phyloP scores from a whole-genome alignment of 2,797 vertebrate genomes.

The Rhabdophis nuchalis region DNA sequence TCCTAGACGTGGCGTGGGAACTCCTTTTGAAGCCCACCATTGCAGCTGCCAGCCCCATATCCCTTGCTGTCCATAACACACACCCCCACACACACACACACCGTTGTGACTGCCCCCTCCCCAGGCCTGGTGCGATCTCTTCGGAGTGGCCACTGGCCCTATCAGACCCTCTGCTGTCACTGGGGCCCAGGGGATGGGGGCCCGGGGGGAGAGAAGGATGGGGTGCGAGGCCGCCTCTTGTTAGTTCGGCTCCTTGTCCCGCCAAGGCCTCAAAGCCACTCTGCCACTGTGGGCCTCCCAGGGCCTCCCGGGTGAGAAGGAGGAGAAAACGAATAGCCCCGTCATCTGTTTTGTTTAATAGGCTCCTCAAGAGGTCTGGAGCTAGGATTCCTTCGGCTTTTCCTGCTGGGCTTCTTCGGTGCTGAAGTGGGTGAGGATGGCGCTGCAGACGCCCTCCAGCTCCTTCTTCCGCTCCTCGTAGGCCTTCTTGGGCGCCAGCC shows the following conservation, averaged over 20 bases:
- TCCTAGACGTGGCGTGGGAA: neutral
- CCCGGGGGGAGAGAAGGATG: neutral
- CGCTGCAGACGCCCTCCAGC: constrained; percentile 47
- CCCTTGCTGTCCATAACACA: neutral
- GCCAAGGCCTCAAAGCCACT: neutral
- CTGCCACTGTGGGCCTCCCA: neutral
- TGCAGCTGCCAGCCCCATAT: neutral
- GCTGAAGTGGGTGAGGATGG: constrained; percentile 49
- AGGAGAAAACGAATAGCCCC: neutral
- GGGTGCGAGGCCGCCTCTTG: neutral
- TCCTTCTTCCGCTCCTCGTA: constrained; percentile 50
- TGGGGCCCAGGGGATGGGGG: neutral
- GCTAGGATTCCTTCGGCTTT: neutral
- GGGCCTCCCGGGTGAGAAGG: neutral
- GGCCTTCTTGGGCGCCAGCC: constrained; percentile 50
- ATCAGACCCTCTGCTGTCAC: neutral
- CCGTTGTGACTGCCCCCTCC: neutral
- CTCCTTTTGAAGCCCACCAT: neutral
- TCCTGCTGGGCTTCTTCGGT: neutral
- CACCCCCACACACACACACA: neutral
- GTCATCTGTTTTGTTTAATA: neutral
- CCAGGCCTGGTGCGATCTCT: neutral
- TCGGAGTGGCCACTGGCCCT: neutral
- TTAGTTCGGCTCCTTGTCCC: neutral
- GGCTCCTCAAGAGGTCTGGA: neutral